Conservation (phyloP, 2,888 invertebrate genomes). For the Nasonovia ribisnigri region DNA sequence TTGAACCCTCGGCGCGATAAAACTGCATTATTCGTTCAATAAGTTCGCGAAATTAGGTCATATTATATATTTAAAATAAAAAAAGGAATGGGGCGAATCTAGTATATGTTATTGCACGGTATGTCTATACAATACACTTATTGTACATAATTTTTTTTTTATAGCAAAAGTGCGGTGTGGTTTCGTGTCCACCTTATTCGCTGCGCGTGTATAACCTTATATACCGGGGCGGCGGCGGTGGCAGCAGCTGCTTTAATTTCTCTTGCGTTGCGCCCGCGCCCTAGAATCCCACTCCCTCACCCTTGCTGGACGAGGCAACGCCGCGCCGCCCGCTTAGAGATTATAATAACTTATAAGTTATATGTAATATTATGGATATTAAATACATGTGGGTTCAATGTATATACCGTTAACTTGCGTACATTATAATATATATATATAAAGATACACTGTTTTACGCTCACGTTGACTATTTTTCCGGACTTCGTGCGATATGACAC, state of each 20-base stretch:
- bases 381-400: background rate
- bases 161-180: background rate
- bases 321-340: background rate
- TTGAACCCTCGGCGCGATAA: background rate
- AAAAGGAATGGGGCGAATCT: background rate
- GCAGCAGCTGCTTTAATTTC: background rate
- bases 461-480: background rate
- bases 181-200: background rate
- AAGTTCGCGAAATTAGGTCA: slow-evolving; percentile 8
- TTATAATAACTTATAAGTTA: no score
- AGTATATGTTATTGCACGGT: background rate
- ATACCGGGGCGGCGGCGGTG: no score
- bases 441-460: background rate
- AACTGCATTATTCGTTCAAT: slow-evolving; percentile 8
- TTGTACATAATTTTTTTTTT: background rate
- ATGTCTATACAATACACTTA: background rate
- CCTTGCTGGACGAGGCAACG: background rate
- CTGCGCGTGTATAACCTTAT: background rate
- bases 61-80: background rate
- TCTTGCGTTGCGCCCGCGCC: background rate
- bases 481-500: background rate
- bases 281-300: background rate
- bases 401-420: background rate
- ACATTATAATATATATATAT: background rate
- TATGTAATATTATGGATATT: background rate